Evolutionary conservation across 2,113 vertebrate species (phyloP), one percentile per base, ranked within the genome.

Genomic region (Halcyon malimbica): DNA sequence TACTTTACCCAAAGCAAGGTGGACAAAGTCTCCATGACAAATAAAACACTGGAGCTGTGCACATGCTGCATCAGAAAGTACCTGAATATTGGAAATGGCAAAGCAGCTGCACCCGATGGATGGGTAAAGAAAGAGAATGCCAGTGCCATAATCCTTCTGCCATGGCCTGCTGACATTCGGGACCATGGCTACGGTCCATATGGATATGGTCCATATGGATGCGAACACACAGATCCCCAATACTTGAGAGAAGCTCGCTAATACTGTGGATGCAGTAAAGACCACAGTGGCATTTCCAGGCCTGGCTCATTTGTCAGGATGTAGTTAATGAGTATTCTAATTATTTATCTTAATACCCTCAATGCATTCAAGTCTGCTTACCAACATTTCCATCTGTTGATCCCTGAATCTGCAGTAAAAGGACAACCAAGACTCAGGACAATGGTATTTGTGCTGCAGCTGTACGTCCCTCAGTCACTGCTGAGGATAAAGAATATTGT

Each of bases 211-310:
- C 35, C 35, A 35, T 35, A 35, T 35, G 35, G 35, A 35, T 35
- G 35, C 35, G 35, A 35, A 35, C 35, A 35, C 35, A 35, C 35
- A 35, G 35, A 60, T 41, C 68, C 71, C n/a, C 28, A 75, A 48
- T 35, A 35, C 23, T 84, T 79, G 9, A 39, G 70, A 79, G 71
- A 86, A 90, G 82, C 33, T 84, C 81, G 51, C 18, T 71, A 83
- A 63, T 62, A 63, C 82, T 48, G 8, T 26, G 50, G 33, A 73
- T 74, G 53, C 62, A 79, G 67, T 8, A 25, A 50, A 86, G 86
- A 93, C 37, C 24, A 88, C 31, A 83, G 29, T 50, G 70, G 42
- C 19, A 93, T 67, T 92, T 91, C 51, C 44, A 93, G 28, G 73
- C 39, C 26, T 59, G 37, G 42, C 21, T 91, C 41, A 79, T 74